These are phyloP conservation scores for Eupsilia transversa DNA, from an alignment of 2,888 invertebrate species.

Conservation along the genomic window DNA sequence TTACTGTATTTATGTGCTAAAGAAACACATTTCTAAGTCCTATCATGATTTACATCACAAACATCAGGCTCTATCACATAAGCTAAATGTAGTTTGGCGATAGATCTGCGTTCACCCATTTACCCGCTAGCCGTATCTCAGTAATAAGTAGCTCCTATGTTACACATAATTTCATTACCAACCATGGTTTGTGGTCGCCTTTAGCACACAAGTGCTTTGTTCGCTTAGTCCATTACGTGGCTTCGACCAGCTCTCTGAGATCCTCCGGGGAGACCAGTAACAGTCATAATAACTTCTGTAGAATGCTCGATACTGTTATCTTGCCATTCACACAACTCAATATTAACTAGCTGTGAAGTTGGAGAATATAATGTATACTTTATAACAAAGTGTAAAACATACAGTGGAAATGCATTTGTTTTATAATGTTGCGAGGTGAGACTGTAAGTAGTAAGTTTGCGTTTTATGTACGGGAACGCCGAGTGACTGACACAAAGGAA, in stretches of 20 bases:
- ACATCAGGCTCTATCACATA: neutral
- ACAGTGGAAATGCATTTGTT: conserved; percentile 29
- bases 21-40: neutral
- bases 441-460: neutral
- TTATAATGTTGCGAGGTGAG: conserved; percentile 9
- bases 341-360: conserved; percentile 56
- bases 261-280: conserved; percentile 73
- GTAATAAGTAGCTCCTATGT: conserved; percentile 67
- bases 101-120: conserved; percentile 43
- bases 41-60: neutral
- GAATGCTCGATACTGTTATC: conserved; percentile 65
- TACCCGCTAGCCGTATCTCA: conserved; percentile 32
- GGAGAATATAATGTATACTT: conserved; percentile 47
- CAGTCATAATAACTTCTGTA: conserved; percentile 76
- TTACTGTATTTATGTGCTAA: neutral
- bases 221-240: conserved; percentile 71
- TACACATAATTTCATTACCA: conserved; percentile 72
- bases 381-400: conserved; percentile 30
- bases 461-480: conserved; percentile 17
- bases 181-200: conserved; percentile 63
- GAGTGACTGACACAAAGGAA: conserved; percentile 50
- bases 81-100: conserved; percentile 27
- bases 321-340: conserved; percentile 66
- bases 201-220: conserved; percentile 65
- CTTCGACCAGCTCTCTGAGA: conserved; percentile 71